Conservation (phyloP, 2,888 invertebrate genomes). For the Nephrotoma appendiculata region DNA sequence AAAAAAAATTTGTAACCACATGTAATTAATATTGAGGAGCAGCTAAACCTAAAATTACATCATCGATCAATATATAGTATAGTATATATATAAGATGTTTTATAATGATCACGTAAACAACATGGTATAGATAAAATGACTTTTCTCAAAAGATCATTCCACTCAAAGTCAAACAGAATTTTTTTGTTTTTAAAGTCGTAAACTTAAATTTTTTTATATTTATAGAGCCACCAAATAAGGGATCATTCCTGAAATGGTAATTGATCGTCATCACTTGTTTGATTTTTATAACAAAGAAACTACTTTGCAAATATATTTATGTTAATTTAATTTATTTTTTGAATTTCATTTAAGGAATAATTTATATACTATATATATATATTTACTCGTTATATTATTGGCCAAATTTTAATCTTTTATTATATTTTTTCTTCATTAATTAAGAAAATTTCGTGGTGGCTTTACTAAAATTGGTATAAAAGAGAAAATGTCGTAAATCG, state of each 20-base stretch:
- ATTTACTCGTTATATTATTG: too few relatives aligned
- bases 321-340: not conserved
- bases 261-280: not conserved
- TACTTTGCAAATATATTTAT: not conserved
- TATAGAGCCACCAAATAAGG: not conserved
- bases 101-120: not conserved
- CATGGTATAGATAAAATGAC: not conserved
- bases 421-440: not conserved
- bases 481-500: not conserved
- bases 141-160: not conserved
- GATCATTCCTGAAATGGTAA: not conserved
- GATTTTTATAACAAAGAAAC: not conserved
- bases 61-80: not conserved
- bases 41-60: not conserved
- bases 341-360: not conserved
- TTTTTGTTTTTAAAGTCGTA: not conserved
- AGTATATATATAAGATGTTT: not conserved
- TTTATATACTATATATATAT: too few relatives aligned
- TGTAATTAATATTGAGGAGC: too few relatives aligned
- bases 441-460: not conserved
- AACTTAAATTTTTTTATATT: not conserved
- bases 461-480: not conserved
- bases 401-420: not conserved
- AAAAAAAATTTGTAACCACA: too few relatives aligned
- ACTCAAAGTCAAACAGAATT: not conserved